Percentiles rank a stretch among this genome's conserved stretches.
These are phyloP conservation scores for Perccottus glenii DNA, from an alignment of 2,113 vertebrate genomes.

Conservation along the genomic window DNA sequence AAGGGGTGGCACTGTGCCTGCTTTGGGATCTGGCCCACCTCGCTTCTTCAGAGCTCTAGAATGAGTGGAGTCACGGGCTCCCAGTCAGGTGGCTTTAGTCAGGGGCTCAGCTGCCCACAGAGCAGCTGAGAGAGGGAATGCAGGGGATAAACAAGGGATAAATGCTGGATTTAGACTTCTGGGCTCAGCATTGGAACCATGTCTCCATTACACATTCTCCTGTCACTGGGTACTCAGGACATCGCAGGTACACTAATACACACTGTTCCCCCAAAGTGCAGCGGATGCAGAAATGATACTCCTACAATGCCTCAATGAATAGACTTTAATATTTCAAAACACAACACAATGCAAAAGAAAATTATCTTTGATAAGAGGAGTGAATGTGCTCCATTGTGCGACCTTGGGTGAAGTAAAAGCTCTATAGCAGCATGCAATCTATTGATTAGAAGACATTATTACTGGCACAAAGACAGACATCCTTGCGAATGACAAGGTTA, in stretches of 20 bases:
- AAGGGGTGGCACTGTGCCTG: conserved; percentile 66
- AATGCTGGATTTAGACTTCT: conserved; percentile 70
- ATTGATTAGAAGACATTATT: conserved; percentile 48
- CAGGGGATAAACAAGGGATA: conserved; percentile 74
- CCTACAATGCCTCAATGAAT: conserved; percentile 9
- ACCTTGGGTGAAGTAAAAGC: conserved; percentile 52
- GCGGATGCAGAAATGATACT: conserved; percentile 18
- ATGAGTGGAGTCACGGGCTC: conserved; percentile 57
- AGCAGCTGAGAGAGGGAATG: conserved; percentile 57
- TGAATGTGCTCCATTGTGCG: conserved; percentile 32
- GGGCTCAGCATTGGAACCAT: conserved; percentile 57
- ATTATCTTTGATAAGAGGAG: conserved; percentile 36
- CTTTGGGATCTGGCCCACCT: conserved; percentile 65
- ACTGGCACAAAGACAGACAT: conserved; percentile 43
- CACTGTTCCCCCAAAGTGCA: conserved; percentile 25
- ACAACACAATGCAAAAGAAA: conserved; percentile 17
- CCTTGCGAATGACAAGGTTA: conserved; percentile 44
- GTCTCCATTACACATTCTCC: conserved; percentile 49
- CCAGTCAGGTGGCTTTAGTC: conserved; percentile 63
- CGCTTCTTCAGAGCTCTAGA: conserved; percentile 5
- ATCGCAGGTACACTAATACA: conserved; percentile 35
- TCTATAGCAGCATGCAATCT: conserved; percentile 30
- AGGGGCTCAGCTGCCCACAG: conserved; percentile 61
- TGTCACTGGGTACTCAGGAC: conserved; percentile 40
- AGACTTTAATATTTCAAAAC: conserved; percentile 27